Evolutionary conservation across 2,797 vertebrate species (phyloP), one percentile per base, ranked within the genome.

Genomic region (Graptemys geographica): DNA sequence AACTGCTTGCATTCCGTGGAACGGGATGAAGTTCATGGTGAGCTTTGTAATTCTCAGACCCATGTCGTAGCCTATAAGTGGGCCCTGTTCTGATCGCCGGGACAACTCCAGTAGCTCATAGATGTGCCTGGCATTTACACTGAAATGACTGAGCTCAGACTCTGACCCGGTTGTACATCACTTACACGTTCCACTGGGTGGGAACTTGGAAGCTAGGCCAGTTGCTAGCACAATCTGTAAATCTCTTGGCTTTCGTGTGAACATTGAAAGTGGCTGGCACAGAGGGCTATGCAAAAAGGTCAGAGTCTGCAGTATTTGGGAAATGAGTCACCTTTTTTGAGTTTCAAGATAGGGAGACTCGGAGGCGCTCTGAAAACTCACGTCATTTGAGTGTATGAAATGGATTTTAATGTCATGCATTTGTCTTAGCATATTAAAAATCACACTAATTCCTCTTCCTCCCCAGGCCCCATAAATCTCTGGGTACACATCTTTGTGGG

Each of bases 241-340:
- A 53, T 92, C 85, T 55, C 86, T 87, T 69, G 89, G 94, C 94
- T 96, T 55, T 56, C 21, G 0, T 5, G 1, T 37, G 81, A 53
- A 0, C 0, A 74, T n/a, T 78, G 80, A 2, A 8, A 94, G 79
- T 4, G 31, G 57, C 89, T 92, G 94, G 83, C 83, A 95, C 82
- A 1, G 19, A 88, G 81, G 3, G 0, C 31, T n/a, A 78, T 65
- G 57, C 79, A 13, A 94, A 90, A 94, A 95, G 94, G 94, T 97
- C 96, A 95, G 93, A 96, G 90, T 81, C 95, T 94, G 95, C 97
- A 94, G 89, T 57, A 55, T 95, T 93, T 96, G 95, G 96, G 95
- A 97, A 96, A 91, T 96, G 96, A 97, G 95, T 97, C 96, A 95
- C 81, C 94, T 79, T 83, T 3, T 4, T 90, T 13, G 94, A 96